phyloP scores from a whole-genome alignment of 2,113 vertebrate genomes.

The Gobiocypris rarus region DNA sequence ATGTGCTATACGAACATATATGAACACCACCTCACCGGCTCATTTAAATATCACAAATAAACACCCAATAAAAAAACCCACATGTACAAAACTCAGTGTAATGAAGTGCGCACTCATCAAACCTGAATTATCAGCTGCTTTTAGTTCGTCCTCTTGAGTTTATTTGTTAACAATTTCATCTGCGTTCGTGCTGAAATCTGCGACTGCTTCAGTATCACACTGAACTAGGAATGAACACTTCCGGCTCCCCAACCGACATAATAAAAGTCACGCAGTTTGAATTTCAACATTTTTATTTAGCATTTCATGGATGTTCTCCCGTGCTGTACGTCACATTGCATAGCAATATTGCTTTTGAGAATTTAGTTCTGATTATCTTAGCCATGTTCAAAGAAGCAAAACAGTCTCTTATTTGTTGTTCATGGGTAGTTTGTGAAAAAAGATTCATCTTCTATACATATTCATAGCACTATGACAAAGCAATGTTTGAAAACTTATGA shows the following conservation, averaged over 20 bases:
- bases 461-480: constrained; percentile 5
- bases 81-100: neutral
- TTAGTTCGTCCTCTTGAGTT: neutral
- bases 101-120: neutral
- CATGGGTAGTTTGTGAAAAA: neutral
- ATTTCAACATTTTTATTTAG: constrained; percentile 13
- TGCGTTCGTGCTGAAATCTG: constrained; percentile 9
- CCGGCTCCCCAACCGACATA: constrained; percentile 27
- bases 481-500: neutral
- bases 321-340: constrained; percentile 48
- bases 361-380: neutral
- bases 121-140: constrained; percentile 1
- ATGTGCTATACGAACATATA: neutral
- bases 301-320: neutral
- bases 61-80: neutral
- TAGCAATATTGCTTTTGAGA: constrained; percentile 45
- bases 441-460: neutral
- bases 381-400: neutral
- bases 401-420: neutral
- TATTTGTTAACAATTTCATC: neutral
- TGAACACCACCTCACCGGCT: constrained; percentile 3
- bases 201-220: constrained; percentile 11
- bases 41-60: constrained; percentile 13
- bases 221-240: neutral
- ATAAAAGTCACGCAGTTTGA: constrained; percentile 42